A percentile compares a stretch with the other conserved stretches of the same genome.
These are phyloP conservation scores for Podilymbus podiceps DNA, from an alignment of 2,113 vertebrate genomes.

Conservation along the genomic window DNA sequence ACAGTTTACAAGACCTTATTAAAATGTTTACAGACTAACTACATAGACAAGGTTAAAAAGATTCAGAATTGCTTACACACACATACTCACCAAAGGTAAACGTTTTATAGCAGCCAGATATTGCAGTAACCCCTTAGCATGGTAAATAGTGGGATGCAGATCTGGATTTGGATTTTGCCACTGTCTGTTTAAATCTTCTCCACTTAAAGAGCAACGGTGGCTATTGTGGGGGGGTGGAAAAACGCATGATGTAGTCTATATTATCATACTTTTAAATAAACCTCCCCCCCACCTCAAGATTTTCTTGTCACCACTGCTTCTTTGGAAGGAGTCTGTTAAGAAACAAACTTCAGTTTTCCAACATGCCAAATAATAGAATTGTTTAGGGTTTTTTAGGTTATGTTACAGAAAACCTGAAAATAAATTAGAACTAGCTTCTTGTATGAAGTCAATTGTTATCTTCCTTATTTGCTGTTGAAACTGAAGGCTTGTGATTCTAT, in stretches of 20 bases:
- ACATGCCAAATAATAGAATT: not conserved
- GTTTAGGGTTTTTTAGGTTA: not conserved
- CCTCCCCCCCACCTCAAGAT: not conserved
- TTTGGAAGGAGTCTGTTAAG: conserved; percentile 16
- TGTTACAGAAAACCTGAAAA: not conserved
- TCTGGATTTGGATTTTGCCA: conserved; percentile 93
- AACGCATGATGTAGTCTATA: conserved; percentile 11
- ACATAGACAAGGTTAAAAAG: not conserved
- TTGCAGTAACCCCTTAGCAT: conserved; percentile 94
- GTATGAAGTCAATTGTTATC: not conserved
- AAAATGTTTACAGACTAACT: not conserved
- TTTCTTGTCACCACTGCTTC: not conserved
- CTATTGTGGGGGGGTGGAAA: conserved; percentile 70
- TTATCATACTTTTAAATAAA: conserved; percentile 12
- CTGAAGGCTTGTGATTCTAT: not conserved
- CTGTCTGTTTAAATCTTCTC: conserved; percentile 97
- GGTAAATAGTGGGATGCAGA: conserved; percentile 96
- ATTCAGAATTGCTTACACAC: conserved; percentile 28
- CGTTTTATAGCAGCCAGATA: conserved; percentile 92
- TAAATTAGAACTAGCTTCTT: not conserved
- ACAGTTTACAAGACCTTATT: not conserved
- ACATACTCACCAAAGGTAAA: conserved; percentile 86
- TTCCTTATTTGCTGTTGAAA: not conserved
- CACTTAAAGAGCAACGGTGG: conserved; percentile 97
- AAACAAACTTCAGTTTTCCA: conserved; percentile 4